Evolutionary conservation across 2,797 vertebrate genomes (phyloP).

Genomic region (Enoplosus armatus): DNA sequence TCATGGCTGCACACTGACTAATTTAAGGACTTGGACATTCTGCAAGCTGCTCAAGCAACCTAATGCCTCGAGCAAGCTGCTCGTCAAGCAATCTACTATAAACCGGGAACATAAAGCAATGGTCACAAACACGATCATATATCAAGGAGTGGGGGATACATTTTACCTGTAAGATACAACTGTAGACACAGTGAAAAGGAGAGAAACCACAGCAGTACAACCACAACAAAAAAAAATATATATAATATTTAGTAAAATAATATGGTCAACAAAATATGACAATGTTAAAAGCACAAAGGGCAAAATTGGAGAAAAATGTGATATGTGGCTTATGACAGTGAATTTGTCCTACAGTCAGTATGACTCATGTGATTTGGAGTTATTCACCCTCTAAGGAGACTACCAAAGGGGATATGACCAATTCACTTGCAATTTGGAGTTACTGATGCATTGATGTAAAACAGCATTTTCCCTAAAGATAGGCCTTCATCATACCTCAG

Average conservation of each 20-base stretch:
- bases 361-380: conserved; percentile 71
- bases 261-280: background rate
- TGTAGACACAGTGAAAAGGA: background rate
- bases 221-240: conserved; percentile 5
- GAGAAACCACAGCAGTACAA: background rate
- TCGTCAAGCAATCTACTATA: background rate
- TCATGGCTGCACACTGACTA: background rate
- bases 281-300: conserved; percentile 32
- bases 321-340: conserved; percentile 54
- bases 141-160: background rate
- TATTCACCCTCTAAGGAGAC: conserved; percentile 63
- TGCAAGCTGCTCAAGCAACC: background rate
- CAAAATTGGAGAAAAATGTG: conserved; percentile 35
- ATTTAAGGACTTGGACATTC: background rate
- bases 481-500: conserved; percentile 70
- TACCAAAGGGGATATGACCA: conserved; percentile 75
- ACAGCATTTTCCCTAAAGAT: conserved; percentile 74
- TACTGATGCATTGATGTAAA: conserved; percentile 82
- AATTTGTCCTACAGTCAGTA: conserved; percentile 55
- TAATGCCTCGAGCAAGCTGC: background rate
- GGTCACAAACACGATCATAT: background rate
- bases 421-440: conserved; percentile 81
- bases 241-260: background rate
- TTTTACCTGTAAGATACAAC: background rate
- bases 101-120: background rate